Conservation (phyloP, 2,888 invertebrate species). For the Lithophane leautieri region DNA sequence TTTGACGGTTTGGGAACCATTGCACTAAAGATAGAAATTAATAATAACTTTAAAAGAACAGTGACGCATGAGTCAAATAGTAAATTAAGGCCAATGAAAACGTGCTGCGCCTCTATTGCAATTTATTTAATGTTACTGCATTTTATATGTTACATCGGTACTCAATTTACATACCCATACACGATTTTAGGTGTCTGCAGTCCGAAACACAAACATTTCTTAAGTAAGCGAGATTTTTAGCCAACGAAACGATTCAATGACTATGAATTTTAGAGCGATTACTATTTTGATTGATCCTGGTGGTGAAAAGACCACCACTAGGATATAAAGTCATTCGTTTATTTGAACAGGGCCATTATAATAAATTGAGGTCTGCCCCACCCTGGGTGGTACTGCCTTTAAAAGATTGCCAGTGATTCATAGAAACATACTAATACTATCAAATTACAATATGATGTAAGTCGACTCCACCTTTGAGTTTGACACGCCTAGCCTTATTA, state of each 20-base stretch:
- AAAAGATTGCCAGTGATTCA: slow-evolving; percentile 22
- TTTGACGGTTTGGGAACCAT: neutral
- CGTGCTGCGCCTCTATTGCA: slow-evolving; percentile 38
- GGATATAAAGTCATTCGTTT: neutral
- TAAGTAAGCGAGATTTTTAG: neutral
- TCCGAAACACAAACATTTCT: neutral
- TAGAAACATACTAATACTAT: slow-evolving; percentile 22
- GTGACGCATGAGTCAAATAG: slow-evolving; percentile 24
- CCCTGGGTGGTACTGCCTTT: slow-evolving; percentile 7
- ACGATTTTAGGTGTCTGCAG: slow-evolving; percentile 14
- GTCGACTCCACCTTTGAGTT: neutral
- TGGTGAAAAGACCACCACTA: too few species aligned
- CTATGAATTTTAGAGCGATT: too few species aligned
- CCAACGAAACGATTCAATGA: neutral
- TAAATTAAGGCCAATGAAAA: slow-evolving; percentile 61
- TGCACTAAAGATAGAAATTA: slow-evolving; percentile 18
- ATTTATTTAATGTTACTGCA: slow-evolving; percentile 44
- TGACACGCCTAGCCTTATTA: neutral
- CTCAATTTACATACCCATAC: slow-evolving; percentile 32
- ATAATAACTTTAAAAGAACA: neutral
- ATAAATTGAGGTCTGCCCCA: neutral
- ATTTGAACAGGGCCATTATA: neutral
- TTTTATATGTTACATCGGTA: slow-evolving; percentile 5
- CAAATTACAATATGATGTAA: slow-evolving; percentile 10
- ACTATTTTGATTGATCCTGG: neutral